A percentile compares a stretch with the other conserved stretches of the same genome.
These are phyloP conservation scores for Steinernema hermaphroditum DNA, from an alignment of 2,888 invertebrate species.

Conservation along the genomic window DNA sequence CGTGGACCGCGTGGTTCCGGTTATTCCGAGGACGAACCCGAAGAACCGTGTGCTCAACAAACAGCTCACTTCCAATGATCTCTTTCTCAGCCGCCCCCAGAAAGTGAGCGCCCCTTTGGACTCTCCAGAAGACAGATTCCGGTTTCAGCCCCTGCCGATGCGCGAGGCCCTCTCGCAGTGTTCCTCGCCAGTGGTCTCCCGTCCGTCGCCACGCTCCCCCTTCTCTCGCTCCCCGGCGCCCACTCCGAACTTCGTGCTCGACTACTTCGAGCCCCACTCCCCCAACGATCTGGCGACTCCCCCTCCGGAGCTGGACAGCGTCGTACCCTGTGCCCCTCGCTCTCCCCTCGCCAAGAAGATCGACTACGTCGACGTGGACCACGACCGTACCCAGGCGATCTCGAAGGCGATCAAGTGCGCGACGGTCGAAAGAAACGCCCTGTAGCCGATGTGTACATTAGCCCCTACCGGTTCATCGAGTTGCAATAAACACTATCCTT, in stretches of 20 bases:
- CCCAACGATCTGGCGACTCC: neutral
- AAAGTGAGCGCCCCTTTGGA: neutral
- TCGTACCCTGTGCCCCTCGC: conserved; percentile 4
- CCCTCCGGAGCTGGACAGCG: neutral
- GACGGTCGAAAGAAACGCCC: conserved; percentile 11
- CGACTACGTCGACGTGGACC: conserved; percentile 25
- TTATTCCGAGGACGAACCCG: conserved; percentile 13
- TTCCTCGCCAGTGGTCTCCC: conserved; percentile 3
- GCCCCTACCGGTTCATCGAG: neutral
- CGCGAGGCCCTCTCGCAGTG: conserved; percentile 9
- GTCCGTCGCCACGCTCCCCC: neutral
- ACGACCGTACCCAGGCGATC: conserved; percentile 19
- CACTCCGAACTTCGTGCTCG: neutral
- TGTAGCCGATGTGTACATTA: neutral
- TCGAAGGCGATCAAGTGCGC: conserved; percentile 15
- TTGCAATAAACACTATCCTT: conserved; percentile 1
- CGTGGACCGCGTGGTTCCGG: neutral
- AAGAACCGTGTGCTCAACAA: conserved; percentile 16
- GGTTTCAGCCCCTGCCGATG: neutral
- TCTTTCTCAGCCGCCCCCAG: neutral
- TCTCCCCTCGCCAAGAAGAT: neutral
- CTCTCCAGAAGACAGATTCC: neutral
- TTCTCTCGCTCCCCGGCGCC: neutral
- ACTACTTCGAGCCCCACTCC: conserved; percentile 23
- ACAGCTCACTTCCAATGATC: conserved; percentile 24